A percentile compares a stretch with the other conserved stretches of the same genome.
Conservation (phyloP, 53 echinoderm and acorn worm species). For the Temnopleurus reevesii region DNA sequence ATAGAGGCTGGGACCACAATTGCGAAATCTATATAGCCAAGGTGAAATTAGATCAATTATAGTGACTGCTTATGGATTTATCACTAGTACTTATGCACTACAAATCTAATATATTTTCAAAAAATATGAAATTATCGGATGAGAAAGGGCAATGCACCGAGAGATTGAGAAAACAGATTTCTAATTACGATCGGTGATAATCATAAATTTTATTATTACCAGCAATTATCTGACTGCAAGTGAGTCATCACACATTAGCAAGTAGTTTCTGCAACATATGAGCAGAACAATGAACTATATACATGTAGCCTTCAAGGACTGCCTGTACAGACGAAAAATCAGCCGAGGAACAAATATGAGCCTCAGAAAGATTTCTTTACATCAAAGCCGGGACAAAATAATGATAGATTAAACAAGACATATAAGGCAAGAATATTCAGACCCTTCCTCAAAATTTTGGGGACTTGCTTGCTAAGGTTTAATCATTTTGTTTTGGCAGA, state of each 20-base stretch:
- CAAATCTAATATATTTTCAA: conserved; percentile 15
- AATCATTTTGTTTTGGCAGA: too few relatives aligned
- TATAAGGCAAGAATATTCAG: too few relatives aligned
- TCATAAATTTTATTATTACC: conserved; percentile 1
- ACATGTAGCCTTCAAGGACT: too few relatives aligned
- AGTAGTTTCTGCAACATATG: too few relatives aligned
- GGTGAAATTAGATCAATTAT: conserved; percentile 9
- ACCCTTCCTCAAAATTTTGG: too few relatives aligned
- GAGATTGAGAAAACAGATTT: neutral
- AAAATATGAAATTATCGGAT: neutral
- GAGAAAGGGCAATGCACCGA: neutral
- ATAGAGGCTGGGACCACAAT: neutral
- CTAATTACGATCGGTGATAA: neutral
- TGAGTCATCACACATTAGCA: conserved; percentile 7
- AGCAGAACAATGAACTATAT: too few relatives aligned
- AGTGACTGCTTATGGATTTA: conserved; percentile 5
- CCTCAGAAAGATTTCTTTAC: too few relatives aligned
- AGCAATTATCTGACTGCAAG: neutral
- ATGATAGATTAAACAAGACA: too few relatives aligned
- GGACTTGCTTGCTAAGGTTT: too few relatives aligned
- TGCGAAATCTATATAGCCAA: neutral
- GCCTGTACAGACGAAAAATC: too few relatives aligned
- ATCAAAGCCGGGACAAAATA: too few relatives aligned
- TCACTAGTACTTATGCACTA: neutral
- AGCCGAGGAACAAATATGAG: too few relatives aligned